Percentiles rank a stretch among this genome's conserved stretches.
These are phyloP conservation scores for Nasonia oneida DNA, from an alignment of 2,888 invertebrate species.

Conservation along the genomic window DNA sequence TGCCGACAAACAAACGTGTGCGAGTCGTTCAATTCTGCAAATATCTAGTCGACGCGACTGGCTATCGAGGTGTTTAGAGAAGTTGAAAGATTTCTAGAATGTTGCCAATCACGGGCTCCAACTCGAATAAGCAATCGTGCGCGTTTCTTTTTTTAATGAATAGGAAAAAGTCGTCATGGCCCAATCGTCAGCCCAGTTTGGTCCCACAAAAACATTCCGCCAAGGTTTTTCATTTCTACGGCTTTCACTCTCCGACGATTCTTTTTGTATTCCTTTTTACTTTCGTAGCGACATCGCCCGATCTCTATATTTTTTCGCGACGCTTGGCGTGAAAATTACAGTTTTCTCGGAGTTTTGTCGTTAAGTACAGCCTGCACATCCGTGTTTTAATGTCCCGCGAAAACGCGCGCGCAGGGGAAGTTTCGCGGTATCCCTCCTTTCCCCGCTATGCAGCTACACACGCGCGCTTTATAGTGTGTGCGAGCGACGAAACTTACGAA, in stretches of 20 bases:
- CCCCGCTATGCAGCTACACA: slow-evolving; percentile 55
- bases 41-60: background rate
- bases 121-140: background rate
- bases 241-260: background rate
- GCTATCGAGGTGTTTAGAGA: background rate
- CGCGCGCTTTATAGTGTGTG: background rate
- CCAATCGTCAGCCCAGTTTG: background rate
- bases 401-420: background rate
- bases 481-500: slow-evolving; percentile 72
- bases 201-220: background rate
- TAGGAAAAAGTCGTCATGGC: no score
- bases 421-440: slow-evolving; percentile 58
- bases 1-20: background rate
- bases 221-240: no score
- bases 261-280: background rate
- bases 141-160: no score
- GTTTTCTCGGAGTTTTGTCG: slow-evolving; percentile 76
- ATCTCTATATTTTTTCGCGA: slow-evolving; percentile 63
- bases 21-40: background rate
- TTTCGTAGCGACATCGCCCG: background rate
- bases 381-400: slow-evolving; percentile 73
- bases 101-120: background rate
- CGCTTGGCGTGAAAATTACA: slow-evolving; percentile 74
- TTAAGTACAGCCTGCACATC: slow-evolving; percentile 78
- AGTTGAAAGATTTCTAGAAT: no score